These are phyloP conservation scores for Corythornis vintsioides DNA, from an alignment of 2,113 vertebrate genomes.

Conservation along the genomic window DNA sequence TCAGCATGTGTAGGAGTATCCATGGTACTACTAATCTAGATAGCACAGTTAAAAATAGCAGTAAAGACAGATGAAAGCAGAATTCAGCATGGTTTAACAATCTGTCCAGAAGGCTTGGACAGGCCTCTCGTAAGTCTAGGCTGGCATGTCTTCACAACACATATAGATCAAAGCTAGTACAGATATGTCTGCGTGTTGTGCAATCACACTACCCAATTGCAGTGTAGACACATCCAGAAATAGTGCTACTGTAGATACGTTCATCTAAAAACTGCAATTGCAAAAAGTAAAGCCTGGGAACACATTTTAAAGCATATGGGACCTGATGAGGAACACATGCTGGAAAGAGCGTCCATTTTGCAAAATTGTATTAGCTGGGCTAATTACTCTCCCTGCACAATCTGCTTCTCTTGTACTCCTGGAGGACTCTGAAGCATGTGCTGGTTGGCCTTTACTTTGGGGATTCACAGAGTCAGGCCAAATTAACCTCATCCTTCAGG, in stretches of 20 bases:
- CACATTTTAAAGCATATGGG: background rate
- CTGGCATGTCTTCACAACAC: background rate
- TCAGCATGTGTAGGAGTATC: background rate
- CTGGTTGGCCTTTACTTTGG: background rate
- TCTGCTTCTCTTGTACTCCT: background rate
- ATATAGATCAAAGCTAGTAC: background rate
- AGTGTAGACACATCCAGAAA: slow-evolving; percentile 8
- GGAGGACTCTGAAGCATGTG: background rate
- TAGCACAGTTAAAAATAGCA: slow-evolving; percentile 27
- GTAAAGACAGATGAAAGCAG: slow-evolving; percentile 8
- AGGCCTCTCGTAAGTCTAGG: background rate
- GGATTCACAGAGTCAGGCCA: background rate
- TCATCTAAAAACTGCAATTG: slow-evolving; percentile 5
- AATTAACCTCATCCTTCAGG: background rate
- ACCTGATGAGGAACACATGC: slow-evolving; percentile 36
- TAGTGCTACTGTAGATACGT: background rate
- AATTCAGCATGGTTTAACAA: background rate
- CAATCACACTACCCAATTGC: fast-evolving
- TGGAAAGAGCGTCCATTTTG: background rate
- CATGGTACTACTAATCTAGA: background rate
- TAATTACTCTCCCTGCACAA: background rate
- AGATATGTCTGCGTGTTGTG: background rate
- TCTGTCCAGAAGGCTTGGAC: background rate
- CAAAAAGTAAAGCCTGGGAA: slow-evolving; percentile 17
- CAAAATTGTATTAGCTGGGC: background rate